A percentile compares a stretch with the other conserved stretches of the same genome.
Conservation (phyloP, 2,113 vertebrate species). For the Silurus meridionalis region DNA sequence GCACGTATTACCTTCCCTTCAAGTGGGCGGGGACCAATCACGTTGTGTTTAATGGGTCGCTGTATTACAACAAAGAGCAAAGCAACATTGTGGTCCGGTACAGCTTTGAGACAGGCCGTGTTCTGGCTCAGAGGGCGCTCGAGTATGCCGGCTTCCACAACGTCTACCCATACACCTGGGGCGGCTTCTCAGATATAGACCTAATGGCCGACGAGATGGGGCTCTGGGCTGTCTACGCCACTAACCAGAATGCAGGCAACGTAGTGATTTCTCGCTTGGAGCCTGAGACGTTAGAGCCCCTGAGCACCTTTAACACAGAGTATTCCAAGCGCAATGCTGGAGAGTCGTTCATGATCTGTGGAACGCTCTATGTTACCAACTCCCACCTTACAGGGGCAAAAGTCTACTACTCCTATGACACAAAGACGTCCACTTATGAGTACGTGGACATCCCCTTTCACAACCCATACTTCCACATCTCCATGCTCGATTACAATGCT, state of each 20-base stretch:
- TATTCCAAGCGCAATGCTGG: conserved; percentile 97
- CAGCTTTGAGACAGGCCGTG: conserved; percentile 88
- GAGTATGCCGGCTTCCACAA: conserved; percentile 98
- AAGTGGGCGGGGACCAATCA: conserved; percentile 99
- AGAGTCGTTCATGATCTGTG: conserved; percentile 98
- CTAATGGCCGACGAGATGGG: conserved; percentile 97
- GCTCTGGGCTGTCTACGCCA: conserved; percentile 95
- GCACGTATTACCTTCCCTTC: conserved; percentile 95
- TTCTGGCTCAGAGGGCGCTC: conserved; percentile 88
- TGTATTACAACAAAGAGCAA: conserved; percentile 98
- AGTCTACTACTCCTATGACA: conserved; percentile 96
- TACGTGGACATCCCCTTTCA: conserved; percentile 98
- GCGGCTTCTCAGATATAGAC: conserved; percentile 95
- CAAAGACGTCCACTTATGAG: conserved; percentile 93
- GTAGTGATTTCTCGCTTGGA: conserved; percentile 94
- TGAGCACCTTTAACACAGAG: conserved; percentile 93
- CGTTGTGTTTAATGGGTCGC: conserved; percentile 94
- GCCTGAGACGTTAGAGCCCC: conserved; percentile 87
- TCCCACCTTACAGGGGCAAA: conserved; percentile 96
- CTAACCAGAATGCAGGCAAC: conserved; percentile 97
- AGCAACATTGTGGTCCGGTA: conserved; percentile 98
- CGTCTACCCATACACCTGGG: conserved; percentile 97
- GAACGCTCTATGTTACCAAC: conserved; percentile 95
- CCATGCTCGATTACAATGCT: conserved; percentile 98
- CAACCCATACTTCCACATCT: conserved; percentile 99